These are phyloP conservation scores for Rhadinocentrus ornatus DNA, from an alignment of 2,797 vertebrate genomes.

Conservation along the genomic window DNA sequence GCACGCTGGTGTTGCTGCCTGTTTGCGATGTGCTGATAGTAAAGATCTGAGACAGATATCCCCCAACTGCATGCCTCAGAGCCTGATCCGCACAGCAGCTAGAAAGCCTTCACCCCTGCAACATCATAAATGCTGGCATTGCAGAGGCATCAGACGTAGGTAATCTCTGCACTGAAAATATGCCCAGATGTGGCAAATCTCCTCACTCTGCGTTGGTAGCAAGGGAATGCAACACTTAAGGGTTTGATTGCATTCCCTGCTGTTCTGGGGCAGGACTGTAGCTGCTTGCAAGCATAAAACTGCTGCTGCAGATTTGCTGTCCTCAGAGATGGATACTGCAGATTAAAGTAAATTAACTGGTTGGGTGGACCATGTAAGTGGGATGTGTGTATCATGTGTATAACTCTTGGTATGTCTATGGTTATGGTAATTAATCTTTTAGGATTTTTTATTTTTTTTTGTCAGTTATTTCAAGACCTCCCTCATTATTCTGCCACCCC, in stretches of 20 bases:
- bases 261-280: conserved; percentile 39
- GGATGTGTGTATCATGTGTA: conserved; percentile 41
- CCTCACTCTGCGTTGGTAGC: conserved; percentile 8
- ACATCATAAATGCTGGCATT: conserved; percentile 67
- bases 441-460: conserved; percentile 42
- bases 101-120: conserved; percentile 46
- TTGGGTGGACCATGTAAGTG: conserved; percentile 32
- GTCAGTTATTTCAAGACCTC: conserved; percentile 47
- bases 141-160: conserved; percentile 54
- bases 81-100: conserved; percentile 40
- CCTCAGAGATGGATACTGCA: conserved; percentile 52
- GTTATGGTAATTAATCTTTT: conserved; percentile 66
- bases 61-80: conserved; percentile 31
- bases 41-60: conserved; percentile 71
- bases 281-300: conserved; percentile 53
- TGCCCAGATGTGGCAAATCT: conserved; percentile 30
- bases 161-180: conserved; percentile 59
- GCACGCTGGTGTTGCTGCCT: conserved; percentile 48
- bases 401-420: conserved; percentile 43
- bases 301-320: conserved; percentile 47
- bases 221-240: conserved; percentile 39
- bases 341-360: conserved; percentile 66
- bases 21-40: conserved; percentile 74
- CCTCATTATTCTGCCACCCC: conserved; percentile 59
- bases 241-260: conserved; percentile 62